These are phyloP conservation scores for Neogale vison DNA, from an alignment of 2,113 vertebrate genomes.

Conservation along the genomic window DNA sequence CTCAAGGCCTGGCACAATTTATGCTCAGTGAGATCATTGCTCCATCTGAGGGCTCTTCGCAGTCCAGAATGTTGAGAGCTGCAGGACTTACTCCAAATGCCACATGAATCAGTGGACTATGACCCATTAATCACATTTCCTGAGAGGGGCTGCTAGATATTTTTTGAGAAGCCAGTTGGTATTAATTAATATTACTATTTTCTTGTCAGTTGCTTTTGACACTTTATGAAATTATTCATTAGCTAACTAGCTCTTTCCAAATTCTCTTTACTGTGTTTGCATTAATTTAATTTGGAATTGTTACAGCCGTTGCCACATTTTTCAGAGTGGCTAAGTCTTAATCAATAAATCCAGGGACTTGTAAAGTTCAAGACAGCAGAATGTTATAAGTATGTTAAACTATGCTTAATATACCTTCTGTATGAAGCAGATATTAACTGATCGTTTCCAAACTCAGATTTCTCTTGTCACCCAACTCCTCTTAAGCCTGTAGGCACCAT, in stretches of 20 bases:
- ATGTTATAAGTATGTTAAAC: not conserved
- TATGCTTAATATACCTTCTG: not conserved
- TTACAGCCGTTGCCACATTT: not conserved
- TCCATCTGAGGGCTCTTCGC: conserved; percentile 50
- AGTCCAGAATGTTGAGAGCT: conserved; percentile 52
- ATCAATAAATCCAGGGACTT: not conserved
- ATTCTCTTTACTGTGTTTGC: conserved; percentile 46
- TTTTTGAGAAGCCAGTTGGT: conserved; percentile 68
- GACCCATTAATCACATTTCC: conserved; percentile 15
- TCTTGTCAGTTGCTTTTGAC: conserved; percentile 66
- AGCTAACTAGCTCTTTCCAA: conserved; percentile 37
- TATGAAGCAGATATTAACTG: not conserved
- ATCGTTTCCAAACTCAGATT: not conserved
- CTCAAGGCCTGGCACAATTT: not conserved
- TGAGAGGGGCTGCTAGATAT: not conserved
- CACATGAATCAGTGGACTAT: not conserved
- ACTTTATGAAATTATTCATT: conserved; percentile 68
- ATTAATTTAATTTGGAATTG: conserved; percentile 60
- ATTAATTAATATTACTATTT: conserved; percentile 70
- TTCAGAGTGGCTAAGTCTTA: conserved; percentile 32
- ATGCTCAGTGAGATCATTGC: not conserved
- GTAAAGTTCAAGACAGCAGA: not conserved
- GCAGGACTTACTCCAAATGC: conserved; percentile 15
- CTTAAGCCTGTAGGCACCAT: not conserved
- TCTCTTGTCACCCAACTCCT: not conserved